Base-by-base conservation (phyloP, 2,888 invertebrate species). In the Tiphia femorata region DNA sequence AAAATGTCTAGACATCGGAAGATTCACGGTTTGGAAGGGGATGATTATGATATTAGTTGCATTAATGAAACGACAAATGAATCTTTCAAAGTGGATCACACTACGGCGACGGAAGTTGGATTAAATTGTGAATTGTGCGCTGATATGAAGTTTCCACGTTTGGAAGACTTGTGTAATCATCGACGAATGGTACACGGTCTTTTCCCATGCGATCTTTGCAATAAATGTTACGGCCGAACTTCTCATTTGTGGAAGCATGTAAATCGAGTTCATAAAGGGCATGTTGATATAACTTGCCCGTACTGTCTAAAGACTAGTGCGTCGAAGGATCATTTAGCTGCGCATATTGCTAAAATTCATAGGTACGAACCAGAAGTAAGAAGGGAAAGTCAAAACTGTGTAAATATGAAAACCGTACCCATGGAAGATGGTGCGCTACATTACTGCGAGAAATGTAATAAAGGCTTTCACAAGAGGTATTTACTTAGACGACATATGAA, bases 241-340 rank as follows among this genome's bases (percentile, higher is more conserved):
- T 88, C 88, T 7, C 88, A 88, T 65, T 70, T 88, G 8, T 88
- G 88, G 88, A 88, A 88, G 68, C 88, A 88, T 69, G 88, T 88
- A 1, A 88, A 88, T 67, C 82, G 88, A 35, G 84, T 87, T 8
- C 88, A 88, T 70, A 85, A 85, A 70, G 87, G 87, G 10, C 87
- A 88, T 72, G 86, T 86, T n/a, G 87, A 87, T 54, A 85, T 88
- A 4, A 88, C 88, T 0, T 88, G 88, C 67, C 85, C 86, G 33
- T 80, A 87, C 37, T 88, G 88, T 66, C 80, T 85, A 58, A 87
- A 88, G 69, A 88, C 88, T 0, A 87, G 87, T 46, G 88, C 88
- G 0, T 87, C 87, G 1, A 86, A 86, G 58, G 86, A 87, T 62
- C 88, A 88, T 66, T 75, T 88, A 2, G 82, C 85, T 1, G 86